phyloP scores from a whole-genome alignment of 2,113 vertebrate species.

The Menura novaehollandiae region DNA sequence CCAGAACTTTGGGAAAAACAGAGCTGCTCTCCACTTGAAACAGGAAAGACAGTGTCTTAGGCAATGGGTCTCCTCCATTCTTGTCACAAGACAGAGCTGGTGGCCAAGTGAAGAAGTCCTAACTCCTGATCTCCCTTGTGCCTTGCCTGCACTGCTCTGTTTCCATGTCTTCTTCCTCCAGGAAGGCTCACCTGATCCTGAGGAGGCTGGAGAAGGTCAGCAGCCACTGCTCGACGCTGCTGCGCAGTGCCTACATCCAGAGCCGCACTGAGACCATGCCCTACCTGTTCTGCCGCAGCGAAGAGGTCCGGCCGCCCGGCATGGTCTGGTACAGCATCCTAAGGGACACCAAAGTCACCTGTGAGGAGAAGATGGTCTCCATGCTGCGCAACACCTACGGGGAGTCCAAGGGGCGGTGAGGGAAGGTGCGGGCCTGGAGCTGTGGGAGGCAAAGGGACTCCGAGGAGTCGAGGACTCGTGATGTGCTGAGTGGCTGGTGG shows the following conservation, averaged over 20 bases:
- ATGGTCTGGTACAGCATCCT: slow-evolving; percentile 87
- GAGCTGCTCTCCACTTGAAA: background rate
- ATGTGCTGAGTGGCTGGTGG: slow-evolving; percentile 64
- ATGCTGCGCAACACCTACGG: slow-evolving; percentile 95
- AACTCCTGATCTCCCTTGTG: background rate
- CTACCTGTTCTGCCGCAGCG: slow-evolving; percentile 89
- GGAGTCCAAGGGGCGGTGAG: slow-evolving; percentile 95
- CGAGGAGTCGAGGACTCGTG: slow-evolving; percentile 33
- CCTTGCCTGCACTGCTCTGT: background rate
- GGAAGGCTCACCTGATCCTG: slow-evolving; percentile 95
- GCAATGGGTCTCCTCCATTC: accelerated
- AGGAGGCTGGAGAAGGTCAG: slow-evolving; percentile 90
- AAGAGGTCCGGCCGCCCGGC: slow-evolving; percentile 80
- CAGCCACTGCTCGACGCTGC: slow-evolving; percentile 82
- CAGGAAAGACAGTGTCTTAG: background rate
- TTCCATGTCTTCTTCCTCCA: slow-evolving; percentile 44
- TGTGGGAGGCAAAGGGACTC: slow-evolving; percentile 59
- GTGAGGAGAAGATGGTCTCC: slow-evolving; percentile 93
- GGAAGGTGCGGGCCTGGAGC: slow-evolving; percentile 51
- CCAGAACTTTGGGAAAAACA: background rate
- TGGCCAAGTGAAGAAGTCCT: background rate
- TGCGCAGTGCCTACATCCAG: slow-evolving; percentile 92
- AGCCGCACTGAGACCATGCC: slow-evolving; percentile 92
- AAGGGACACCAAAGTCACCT: slow-evolving; percentile 88
- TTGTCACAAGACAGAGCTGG: background rate